Percentiles rank a stretch among this genome's conserved stretches.
Conservation (phyloP, 2,113 vertebrate genomes). For the Oryzias celebensis region DNA sequence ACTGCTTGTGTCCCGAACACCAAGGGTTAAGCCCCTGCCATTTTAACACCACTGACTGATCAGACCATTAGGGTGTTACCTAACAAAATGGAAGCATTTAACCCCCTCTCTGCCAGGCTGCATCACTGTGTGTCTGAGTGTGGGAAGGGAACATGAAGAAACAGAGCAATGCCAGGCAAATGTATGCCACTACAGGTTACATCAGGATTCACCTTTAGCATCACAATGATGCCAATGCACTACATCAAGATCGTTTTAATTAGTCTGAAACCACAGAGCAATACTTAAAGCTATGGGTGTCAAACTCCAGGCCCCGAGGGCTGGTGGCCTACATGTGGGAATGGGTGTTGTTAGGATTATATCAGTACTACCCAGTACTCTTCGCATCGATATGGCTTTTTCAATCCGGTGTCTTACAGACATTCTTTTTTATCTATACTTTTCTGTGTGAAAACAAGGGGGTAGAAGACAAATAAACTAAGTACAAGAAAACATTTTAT, state of each 20-base stretch:
- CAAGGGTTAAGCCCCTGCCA: constrained; percentile 91
- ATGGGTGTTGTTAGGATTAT: no score
- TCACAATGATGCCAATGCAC: constrained; percentile 61
- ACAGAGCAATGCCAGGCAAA: constrained; percentile 39
- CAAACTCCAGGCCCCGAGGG: no score
- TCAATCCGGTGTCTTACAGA: no score
- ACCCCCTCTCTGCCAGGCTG: constrained; percentile 79
- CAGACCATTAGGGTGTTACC: constrained; percentile 90
- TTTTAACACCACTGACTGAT: constrained; percentile 90
- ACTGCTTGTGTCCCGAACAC: constrained; percentile 69
- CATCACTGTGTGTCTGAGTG: constrained; percentile 28
- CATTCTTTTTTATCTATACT: no score
- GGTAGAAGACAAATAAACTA: no score
- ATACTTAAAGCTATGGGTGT: constrained; percentile 14
- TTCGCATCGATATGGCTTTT: no score
- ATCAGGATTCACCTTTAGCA: constrained; percentile 75
- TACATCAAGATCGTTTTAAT: constrained; percentile 60
- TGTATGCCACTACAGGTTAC: constrained; percentile 49
- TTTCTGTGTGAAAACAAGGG: no score
- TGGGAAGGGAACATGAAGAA: constrained; percentile 10
- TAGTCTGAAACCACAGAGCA: constrained; percentile 53
- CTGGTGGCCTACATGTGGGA: no score
- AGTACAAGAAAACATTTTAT: no score
- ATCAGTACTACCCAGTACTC: no score
- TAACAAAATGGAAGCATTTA: constrained; percentile 94